A percentile compares a stretch with the other conserved stretches of the same genome.
These are phyloP conservation scores for Philaenus spumarius DNA, from an alignment of 1,140 invertebrate species.

Conservation along the genomic window DNA sequence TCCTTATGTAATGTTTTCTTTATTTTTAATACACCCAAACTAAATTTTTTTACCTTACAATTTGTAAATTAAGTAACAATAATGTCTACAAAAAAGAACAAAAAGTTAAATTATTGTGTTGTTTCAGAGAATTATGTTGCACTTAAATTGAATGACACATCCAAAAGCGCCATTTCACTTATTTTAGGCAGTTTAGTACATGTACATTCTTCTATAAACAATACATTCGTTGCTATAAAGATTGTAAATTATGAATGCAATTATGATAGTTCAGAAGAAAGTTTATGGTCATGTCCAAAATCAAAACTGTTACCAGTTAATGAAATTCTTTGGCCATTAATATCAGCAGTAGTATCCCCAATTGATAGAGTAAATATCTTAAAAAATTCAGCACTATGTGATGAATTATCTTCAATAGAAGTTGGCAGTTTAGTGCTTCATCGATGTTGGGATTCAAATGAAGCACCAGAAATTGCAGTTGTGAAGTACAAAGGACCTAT, in stretches of 20 bases:
- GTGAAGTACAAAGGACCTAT: slow-evolving; percentile 30
- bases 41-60: no score
- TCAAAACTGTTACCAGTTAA: slow-evolving; percentile 21
- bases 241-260: slow-evolving; percentile 20
- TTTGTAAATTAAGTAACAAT: no score
- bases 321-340: slow-evolving; percentile 23
- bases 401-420: slow-evolving; percentile 19
- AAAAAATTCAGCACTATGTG: slow-evolving; percentile 16
- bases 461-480: slow-evolving; percentile 14
- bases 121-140: no score
- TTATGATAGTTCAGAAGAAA: slow-evolving; percentile 21
- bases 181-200: slow-evolving; percentile 24
- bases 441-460: slow-evolving; percentile 4
- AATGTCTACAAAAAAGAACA: no score
- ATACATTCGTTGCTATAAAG: slow-evolving; percentile 19
- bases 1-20: no score
- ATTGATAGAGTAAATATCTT: slow-evolving; percentile 22
- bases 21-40: no score
- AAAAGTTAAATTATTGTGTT: no score
- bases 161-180: slow-evolving; percentile 2
- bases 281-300: slow-evolving; percentile 22
- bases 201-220: slow-evolving; percentile 16
- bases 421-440: slow-evolving; percentile 21
- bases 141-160: background rate
- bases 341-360: slow-evolving; percentile 22